phyloP scores from a whole-genome alignment of 2,797 vertebrate genomes.

The Morus bassanus region DNA sequence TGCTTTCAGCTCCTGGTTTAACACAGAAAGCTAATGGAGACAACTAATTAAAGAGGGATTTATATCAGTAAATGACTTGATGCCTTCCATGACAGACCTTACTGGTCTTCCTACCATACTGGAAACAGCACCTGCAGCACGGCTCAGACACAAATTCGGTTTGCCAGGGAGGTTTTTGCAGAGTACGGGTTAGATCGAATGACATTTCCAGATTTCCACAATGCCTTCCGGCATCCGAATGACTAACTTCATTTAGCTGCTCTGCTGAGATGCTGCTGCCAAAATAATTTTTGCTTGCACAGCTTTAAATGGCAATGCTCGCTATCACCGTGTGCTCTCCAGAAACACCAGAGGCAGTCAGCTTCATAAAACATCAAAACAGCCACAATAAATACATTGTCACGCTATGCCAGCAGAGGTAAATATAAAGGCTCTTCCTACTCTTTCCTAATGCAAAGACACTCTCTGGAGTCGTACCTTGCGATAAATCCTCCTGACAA shows the following conservation, averaged over 20 bases:
- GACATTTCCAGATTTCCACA: constrained; percentile 9
- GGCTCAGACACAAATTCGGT: neutral
- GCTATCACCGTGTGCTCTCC: accelerated
- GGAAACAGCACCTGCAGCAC: neutral
- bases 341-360: neutral
- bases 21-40: neutral
- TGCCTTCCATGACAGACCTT: neutral
- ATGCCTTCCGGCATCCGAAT: neutral
- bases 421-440: neutral
- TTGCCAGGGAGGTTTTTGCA: neutral
- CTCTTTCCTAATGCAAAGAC: neutral
- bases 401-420: neutral
- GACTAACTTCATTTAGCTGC: neutral
- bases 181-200: neutral
- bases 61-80: neutral
- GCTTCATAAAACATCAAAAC: neutral
- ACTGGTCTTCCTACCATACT: neutral
- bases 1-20: neutral
- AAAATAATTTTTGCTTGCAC: neutral
- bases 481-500: constrained; percentile 82
- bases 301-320: neutral
- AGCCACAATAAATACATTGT: neutral
- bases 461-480: constrained; percentile 74
- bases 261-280: neutral
- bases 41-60: neutral